Evolutionary conservation across 1,140 invertebrate genomes (phyloP).

Genomic region (Drosophila bocqueti): DNA sequence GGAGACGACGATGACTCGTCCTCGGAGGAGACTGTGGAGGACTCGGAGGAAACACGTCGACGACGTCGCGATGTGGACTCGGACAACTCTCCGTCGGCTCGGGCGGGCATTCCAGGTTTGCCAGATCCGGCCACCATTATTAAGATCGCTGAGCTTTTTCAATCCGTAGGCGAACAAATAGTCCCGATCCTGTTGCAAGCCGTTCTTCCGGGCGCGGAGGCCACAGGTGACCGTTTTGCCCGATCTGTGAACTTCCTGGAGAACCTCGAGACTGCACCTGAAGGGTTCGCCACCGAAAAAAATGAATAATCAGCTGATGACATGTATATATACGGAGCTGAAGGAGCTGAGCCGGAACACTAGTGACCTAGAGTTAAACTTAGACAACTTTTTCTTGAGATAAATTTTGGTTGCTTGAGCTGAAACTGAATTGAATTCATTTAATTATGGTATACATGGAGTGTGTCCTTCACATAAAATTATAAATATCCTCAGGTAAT

Average conservation of each 20-base stretch:
- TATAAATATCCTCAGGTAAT: background rate
- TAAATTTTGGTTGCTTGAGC: slow-evolving; percentile 14
- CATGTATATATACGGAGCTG: background rate
- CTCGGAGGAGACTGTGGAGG: slow-evolving; percentile 79
- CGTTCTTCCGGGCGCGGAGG: slow-evolving; percentile 53
- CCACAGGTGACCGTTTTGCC: slow-evolving; percentile 47
- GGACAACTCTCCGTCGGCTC: slow-evolving; percentile 7
- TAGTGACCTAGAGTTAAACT: background rate
- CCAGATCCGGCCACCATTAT: slow-evolving; percentile 79
- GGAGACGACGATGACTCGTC: slow-evolving; percentile 76
- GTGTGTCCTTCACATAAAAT: background rate
- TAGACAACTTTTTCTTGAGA: background rate
- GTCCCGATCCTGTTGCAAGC: slow-evolving; percentile 75
- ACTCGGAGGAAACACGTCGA: slow-evolving; percentile 57
- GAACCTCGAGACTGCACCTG: slow-evolving; percentile 42
- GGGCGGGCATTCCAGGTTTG: slow-evolving; percentile 74
- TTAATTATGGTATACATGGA: background rate
- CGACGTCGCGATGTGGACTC: slow-evolving; percentile 56
- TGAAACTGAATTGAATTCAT: background rate
- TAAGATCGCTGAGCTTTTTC: slow-evolving; percentile 75
- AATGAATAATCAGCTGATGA: slow-evolving; percentile 4
- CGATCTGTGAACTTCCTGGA: slow-evolving; percentile 49
- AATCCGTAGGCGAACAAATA: slow-evolving; percentile 73
- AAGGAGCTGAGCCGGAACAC: background rate
- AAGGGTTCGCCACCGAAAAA: slow-evolving; percentile 40